Percentiles rank a stretch among this genome's conserved stretches.
Evolutionary conservation across 2,888 invertebrate species (phyloP).

Genomic region (Amphipoea lucens): DNA sequence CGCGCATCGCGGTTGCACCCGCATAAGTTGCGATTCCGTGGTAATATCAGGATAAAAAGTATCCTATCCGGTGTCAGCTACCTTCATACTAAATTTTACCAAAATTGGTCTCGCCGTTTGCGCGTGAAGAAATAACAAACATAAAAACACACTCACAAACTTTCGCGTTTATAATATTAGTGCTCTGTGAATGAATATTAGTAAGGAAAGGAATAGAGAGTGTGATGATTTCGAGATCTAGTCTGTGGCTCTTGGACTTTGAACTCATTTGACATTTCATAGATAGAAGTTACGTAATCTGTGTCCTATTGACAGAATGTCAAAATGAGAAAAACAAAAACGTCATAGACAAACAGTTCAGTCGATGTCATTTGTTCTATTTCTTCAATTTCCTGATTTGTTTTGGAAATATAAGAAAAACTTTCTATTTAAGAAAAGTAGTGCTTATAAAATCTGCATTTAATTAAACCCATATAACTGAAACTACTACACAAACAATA

Average conservation of each 20-base stretch:
- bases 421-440: neutral
- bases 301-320: slow-evolving; percentile 14
- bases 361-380: slow-evolving; percentile 59
- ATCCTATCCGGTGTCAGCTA: no score
- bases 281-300: slow-evolving; percentile 33
- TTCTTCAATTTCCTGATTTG: slow-evolving; percentile 37
- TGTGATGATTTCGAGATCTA: neutral
- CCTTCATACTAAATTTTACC: no score
- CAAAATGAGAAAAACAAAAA: slow-evolving; percentile 36
- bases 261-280: slow-evolving; percentile 1
- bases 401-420: slow-evolving; percentile 45
- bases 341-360: slow-evolving; percentile 33
- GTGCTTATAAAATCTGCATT: neutral
- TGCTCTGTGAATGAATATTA: no score
- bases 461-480: neutral
- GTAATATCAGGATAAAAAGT: no score
- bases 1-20: no score
- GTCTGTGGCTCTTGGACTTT: neutral
- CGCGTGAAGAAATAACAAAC: no score
- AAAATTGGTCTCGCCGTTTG: no score
- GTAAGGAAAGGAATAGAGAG: no score
- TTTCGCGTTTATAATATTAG: no score
- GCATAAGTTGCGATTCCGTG: no score
- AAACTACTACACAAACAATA: neutral
- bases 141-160: no score